Conservation (phyloP, 35 echinoderm and acorn worm genomes). For the Eucidaris tribuloides region DNA sequence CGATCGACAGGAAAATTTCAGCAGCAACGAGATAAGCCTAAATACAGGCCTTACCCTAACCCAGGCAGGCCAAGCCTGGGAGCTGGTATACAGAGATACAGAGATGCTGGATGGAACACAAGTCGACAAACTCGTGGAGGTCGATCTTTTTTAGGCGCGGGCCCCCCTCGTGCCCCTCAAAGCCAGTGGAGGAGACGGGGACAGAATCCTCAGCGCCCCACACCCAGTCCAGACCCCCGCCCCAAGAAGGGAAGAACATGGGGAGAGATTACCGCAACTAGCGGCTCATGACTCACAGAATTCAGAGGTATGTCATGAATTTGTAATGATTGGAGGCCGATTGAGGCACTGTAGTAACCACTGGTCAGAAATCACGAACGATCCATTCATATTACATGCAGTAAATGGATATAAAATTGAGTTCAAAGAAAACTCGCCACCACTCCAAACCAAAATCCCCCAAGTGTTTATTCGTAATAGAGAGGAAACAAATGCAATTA, state of each 20-base stretch:
- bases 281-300: not conserved
- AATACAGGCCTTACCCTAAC: not conserved
- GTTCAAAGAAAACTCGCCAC: too few species aligned
- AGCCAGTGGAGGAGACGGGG: not conserved
- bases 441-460: too few species aligned
- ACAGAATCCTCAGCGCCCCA: not conserved
- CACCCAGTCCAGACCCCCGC: not conserved
- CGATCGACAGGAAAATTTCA: not conserved
- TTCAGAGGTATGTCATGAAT: not conserved
- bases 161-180: not conserved
- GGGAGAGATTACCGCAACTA: not conserved
- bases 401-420: slow-evolving; percentile 17
- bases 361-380: slow-evolving; percentile 31
- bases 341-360: not conserved
- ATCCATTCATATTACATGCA: slow-evolving; percentile 1
- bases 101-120: not conserved
- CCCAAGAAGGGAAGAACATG: not conserved
- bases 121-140: not conserved
- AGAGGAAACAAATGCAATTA: too few species aligned
- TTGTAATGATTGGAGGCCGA: not conserved
- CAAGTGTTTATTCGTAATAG: too few species aligned
- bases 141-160: not conserved
- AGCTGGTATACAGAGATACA: too few species aligned
- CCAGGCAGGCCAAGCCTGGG: not conserved
- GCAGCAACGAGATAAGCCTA: not conserved